These are phyloP conservation scores for Planiliza haematocheilus DNA, from an alignment of 2,113 vertebrate species.

Conservation along the genomic window DNA sequence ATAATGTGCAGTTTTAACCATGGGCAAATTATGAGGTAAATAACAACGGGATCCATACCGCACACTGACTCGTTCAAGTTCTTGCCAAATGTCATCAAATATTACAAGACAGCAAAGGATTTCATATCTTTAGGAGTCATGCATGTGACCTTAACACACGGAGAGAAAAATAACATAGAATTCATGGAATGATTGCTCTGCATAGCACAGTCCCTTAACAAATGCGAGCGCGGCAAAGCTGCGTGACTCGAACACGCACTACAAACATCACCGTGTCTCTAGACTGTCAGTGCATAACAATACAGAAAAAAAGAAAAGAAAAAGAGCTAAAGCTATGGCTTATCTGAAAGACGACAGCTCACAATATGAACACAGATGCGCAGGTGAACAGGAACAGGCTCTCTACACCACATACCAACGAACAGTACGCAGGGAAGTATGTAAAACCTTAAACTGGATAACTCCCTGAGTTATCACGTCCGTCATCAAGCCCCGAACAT, in stretches of 20 bases:
- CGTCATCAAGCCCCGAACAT: conserved; percentile 20
- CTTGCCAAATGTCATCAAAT: conserved; percentile 9
- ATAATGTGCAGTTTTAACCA: conserved; percentile 41
- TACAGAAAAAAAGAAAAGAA: background rate
- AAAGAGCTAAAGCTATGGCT: conserved; percentile 46
- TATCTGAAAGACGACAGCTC: conserved; percentile 41
- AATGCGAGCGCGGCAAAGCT: background rate
- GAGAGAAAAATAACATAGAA: conserved; percentile 15
- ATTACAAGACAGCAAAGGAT: conserved; percentile 18
- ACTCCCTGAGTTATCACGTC: conserved; percentile 58
- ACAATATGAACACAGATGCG: conserved; percentile 30
- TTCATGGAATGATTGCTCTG: conserved; percentile 66
- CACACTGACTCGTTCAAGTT: conserved; percentile 28
- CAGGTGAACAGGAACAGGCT: conserved; percentile 28
- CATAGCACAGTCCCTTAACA: conserved; percentile 59
- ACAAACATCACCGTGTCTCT: conserved; percentile 8
- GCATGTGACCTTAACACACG: conserved; percentile 4
- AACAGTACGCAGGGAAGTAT: conserved; percentile 18
- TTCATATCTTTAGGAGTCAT: conserved; percentile 9
- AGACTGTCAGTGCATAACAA: conserved; percentile 44
- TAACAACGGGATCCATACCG: conserved; percentile 11
- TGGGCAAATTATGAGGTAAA: conserved; percentile 55
- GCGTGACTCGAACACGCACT: conserved; percentile 22
- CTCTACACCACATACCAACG: conserved; percentile 9
- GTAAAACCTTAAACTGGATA: conserved; percentile 38